A percentile compares a stretch with the other conserved stretches of the same genome.
These are phyloP conservation scores for Eupeodes corollae DNA, from an alignment of 1,140 invertebrate genomes.

Conservation along the genomic window DNA sequence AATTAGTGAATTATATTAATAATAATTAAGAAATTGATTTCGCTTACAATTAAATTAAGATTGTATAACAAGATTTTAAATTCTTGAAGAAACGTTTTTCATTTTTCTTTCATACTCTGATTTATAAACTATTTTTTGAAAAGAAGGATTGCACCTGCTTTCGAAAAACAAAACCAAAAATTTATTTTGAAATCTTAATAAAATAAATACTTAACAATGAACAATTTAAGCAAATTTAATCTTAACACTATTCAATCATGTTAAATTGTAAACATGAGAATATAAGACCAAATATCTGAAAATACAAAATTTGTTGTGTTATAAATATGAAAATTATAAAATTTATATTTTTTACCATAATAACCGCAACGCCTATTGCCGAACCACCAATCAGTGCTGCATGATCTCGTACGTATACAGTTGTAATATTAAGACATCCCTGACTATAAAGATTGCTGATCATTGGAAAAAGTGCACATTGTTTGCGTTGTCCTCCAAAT, in stretches of 20 bases:
- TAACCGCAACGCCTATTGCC: constrained; percentile 65
- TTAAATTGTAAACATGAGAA: constrained; percentile 61
- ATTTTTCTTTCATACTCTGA: too few relatives aligned
- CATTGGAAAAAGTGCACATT: constrained; percentile 49
- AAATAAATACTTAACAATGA: too few relatives aligned
- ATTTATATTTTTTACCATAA: constrained; percentile 45
- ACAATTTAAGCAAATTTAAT: too few relatives aligned
- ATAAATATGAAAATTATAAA: constrained; percentile 5
- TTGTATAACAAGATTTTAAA: too few relatives aligned
- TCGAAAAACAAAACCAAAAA: too few relatives aligned
- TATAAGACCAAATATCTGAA: constrained; percentile 52
- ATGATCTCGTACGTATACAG: constrained; percentile 60
- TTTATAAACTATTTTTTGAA: too few relatives aligned
- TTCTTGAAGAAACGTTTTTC: too few relatives aligned
- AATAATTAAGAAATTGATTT: too few relatives aligned
- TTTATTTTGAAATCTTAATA: too few relatives aligned
- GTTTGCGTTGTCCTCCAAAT: constrained; percentile 50
- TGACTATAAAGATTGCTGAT: constrained; percentile 52
- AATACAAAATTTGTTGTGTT: constrained; percentile 5
- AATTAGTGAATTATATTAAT: too few relatives aligned
- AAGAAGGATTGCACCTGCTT: too few relatives aligned
- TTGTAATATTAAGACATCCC: constrained; percentile 60
- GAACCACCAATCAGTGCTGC: constrained; percentile 66
- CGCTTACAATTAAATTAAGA: too few relatives aligned
- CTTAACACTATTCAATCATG: constrained; percentile 49